Conservation (phyloP, 2,797 vertebrate genomes). For the Brotula barbata region DNA sequence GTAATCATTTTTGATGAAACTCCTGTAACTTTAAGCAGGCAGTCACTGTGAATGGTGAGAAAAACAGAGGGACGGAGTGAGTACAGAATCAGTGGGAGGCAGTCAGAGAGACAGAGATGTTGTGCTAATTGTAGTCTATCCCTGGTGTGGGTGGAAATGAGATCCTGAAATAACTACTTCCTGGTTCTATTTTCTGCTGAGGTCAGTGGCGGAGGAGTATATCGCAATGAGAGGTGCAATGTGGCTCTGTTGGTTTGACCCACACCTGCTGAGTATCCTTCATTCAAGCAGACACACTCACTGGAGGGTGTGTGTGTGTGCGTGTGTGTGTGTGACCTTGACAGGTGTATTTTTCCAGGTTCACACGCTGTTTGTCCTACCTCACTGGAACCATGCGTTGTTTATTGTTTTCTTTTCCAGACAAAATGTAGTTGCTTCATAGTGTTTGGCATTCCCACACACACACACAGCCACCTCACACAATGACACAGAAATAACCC, state of each 20-base stretch:
- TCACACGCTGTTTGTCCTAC: conserved; percentile 42
- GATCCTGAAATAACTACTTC: conserved; percentile 74
- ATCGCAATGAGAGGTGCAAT: conserved; percentile 66
- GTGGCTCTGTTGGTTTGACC: conserved; percentile 70
- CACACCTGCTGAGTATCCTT: conserved; percentile 75
- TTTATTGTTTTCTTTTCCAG: conserved; percentile 35
- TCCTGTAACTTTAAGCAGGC: background rate
- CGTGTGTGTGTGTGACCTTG: conserved; percentile 53
- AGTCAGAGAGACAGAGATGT: conserved; percentile 49
- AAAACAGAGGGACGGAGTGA: background rate
- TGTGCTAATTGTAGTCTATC: conserved; percentile 71
- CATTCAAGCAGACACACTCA: conserved; percentile 36
- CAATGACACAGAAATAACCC: conserved; percentile 39
- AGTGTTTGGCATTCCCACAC: conserved; percentile 16
- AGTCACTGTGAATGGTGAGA: conserved; percentile 21
- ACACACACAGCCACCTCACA: conserved; percentile 1
- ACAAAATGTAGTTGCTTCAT: conserved; percentile 8
- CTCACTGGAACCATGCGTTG: conserved; percentile 46
- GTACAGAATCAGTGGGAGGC: conserved; percentile 34
- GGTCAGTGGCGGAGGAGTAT: conserved; percentile 74
- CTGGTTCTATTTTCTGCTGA: conserved; percentile 77
- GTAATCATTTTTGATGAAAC: background rate
- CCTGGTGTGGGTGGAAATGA: conserved; percentile 75
- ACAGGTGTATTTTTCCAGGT: conserved; percentile 20
- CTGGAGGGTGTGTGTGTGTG: conserved; percentile 48